Evolutionary conservation across 2,113 vertebrate genomes (phyloP), one percentile per base, ranked within the genome.

Genomic region (Zosterops pallidus): DNA sequence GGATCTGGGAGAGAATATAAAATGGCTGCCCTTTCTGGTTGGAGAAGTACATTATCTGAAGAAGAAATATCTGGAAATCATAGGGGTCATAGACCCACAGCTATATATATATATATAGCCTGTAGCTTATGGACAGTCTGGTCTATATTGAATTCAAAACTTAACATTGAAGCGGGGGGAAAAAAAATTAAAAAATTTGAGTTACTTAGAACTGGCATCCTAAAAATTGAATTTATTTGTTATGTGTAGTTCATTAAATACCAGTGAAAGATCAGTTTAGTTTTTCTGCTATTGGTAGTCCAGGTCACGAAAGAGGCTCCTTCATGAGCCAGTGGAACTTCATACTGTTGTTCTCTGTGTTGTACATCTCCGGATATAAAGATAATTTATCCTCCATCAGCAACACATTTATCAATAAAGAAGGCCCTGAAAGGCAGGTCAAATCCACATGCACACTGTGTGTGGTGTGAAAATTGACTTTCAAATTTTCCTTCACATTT

Each of bases 161-260:
- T 46, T 59, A 64, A 9, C 17, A 44, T 5, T 17, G 11, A 9
- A 11, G 6, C 0, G 4, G 4, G 31, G 31, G 13, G 11, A 1
- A 2, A 4, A 4, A 5, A 25, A 5, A 9, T 8, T 7, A 17
- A 47, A 35, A 55, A 46, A 21, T 5, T 1, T 2, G 12, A 25
- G 11, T n/a, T 70, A 7, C 31, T 65, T 53, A 47, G 55, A 87
- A 57, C 33, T 14, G 2, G 18, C 8, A 53, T 46, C 28, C 46
- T 72, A 52, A 75, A 47, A 50, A 47, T 1, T 25, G 49, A 68
- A 49, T 82, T 81, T 71, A 19, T 68, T 94, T 75, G 26, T 37
- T 41, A 55, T 3, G 2, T 67, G 23, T 19, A 50, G 31, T 41
- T 64, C 41, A 69, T n/a, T 41, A 79, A 85, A 52, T 28, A 68